phyloP scores from a whole-genome alignment of 2,888 invertebrate species.

The Portevinia maculata region DNA sequence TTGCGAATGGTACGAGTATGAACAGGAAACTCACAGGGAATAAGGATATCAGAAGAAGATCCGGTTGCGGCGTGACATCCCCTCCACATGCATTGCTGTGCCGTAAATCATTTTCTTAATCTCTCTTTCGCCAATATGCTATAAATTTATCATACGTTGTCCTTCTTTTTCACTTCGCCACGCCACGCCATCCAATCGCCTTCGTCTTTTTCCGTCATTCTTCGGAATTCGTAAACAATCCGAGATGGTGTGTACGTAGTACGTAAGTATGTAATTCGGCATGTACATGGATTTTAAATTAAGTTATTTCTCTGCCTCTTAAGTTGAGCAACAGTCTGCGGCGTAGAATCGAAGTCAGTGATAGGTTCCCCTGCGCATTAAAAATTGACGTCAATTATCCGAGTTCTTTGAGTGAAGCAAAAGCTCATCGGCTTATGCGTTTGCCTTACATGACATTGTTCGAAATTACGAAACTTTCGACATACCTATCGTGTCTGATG shows the following conservation, averaged over 20 bases:
- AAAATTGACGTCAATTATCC: not conserved
- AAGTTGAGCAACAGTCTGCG: constrained; percentile 10
- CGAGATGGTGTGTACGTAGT: not conserved
- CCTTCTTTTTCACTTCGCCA: constrained; percentile 23
- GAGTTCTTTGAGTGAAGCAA: no score
- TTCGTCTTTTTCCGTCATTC: constrained; percentile 55
- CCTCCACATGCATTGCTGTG: constrained; percentile 57
- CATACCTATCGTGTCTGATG: constrained; percentile 9
- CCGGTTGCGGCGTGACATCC: constrained; percentile 48
- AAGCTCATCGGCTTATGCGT: not conserved
- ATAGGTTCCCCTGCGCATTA: not conserved
- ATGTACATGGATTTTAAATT: constrained; percentile 50
- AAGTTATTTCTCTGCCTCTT: constrained; percentile 55
- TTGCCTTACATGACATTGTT: not conserved
- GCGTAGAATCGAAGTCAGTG: not conserved
- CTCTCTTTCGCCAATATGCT: constrained; percentile 73
- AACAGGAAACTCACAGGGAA: constrained; percentile 53
- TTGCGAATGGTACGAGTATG: constrained; percentile 22
- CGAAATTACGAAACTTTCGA: constrained; percentile 22
- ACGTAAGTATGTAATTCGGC: not conserved
- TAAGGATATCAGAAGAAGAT: constrained; percentile 62
- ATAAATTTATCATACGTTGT: constrained; percentile 71
- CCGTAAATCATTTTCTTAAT: constrained; percentile 73
- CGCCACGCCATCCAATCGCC: constrained; percentile 14
- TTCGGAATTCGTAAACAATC: constrained; percentile 44